Base-by-base conservation (phyloP, 2,113 vertebrate species). In the Spheniscus mendiculus region DNA sequence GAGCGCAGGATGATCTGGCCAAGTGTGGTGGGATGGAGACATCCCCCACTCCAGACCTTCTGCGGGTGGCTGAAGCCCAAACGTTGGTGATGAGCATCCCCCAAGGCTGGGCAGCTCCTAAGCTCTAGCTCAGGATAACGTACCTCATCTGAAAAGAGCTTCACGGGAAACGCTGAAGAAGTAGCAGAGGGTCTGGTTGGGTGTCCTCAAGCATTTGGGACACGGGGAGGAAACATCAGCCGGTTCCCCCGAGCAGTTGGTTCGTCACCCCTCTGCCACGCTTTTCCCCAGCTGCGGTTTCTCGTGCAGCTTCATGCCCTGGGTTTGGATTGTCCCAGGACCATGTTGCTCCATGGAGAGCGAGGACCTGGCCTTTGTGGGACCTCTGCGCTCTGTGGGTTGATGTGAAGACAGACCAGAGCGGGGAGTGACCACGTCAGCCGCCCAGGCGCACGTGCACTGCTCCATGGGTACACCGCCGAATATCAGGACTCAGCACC, bases 201-300 rank as follows among this genome's bases (percentile, higher is more conserved):
- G 12, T 84, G 5, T 66, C 53, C 72, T 74, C 81, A 81, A 70
- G 34, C 17, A 3, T 55, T 47, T 78, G 44, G 62, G 44, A 25
- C 12, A 26, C 8, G 5, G 21, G 34, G 36, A 87, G 50, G 44
- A 32, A 34, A 15, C 38, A 63, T 5, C 70, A 88, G 19, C 22
- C 6, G 2, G 11, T 25, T 72, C 15, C 32, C n/a, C 44, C 5
- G 16, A n/a, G 53, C 26, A 59, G 32, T 0, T 65, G 34, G 8
- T 27, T 66, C 3, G 0, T 23, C 0, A 0, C 8, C 11, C 6
- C 26, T 62, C 21, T 52, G 42, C 56, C 55, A 49, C 0, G 1
- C 15, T 50, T 30, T 12, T 40, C 6, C 56, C 12, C 44, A 40
- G 27, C 69, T 63, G 23, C 25, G 9, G 15, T 23, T 76, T n/a